Conservation (phyloP, 2,888 invertebrate species). For the Linyphia triangularis region DNA sequence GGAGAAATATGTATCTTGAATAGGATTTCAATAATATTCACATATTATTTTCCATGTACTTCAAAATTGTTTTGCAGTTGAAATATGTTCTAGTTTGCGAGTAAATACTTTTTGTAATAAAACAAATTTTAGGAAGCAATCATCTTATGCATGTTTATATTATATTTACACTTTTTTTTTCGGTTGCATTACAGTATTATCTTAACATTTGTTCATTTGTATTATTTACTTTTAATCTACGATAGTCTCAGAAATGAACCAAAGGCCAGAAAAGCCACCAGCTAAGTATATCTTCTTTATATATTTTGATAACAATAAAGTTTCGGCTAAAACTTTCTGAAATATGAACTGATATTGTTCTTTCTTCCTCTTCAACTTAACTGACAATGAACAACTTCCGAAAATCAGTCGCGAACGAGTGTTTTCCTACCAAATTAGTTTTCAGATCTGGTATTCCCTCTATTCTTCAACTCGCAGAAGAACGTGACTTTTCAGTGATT, state of each 20-base stretch:
- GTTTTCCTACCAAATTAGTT: background rate
- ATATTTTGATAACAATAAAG: background rate
- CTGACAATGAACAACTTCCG: background rate
- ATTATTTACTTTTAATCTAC: background rate
- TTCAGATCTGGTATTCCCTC: background rate
- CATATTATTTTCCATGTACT: too few species aligned
- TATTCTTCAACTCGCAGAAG: background rate
- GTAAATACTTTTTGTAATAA: too few species aligned
- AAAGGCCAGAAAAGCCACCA: background rate
- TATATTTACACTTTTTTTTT: too few species aligned
- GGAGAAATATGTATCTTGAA: too few species aligned
- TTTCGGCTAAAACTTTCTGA: background rate
- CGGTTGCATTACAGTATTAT: too few species aligned
- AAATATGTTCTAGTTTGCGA: too few species aligned
- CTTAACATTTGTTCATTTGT: too few species aligned
- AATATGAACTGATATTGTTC: background rate
- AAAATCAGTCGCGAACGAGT: background rate
- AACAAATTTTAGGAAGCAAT: too few species aligned
- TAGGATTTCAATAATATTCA: too few species aligned
- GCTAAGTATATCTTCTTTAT: background rate
- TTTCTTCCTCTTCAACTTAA: background rate
- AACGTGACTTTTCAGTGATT: slow-evolving; percentile 43
- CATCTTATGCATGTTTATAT: too few species aligned
- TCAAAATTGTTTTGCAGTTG: too few species aligned
- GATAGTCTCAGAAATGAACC: too few species aligned